phyloP scores from a whole-genome alignment of 92 coral and sea anemone species.

The Pocillopora grandis region DNA sequence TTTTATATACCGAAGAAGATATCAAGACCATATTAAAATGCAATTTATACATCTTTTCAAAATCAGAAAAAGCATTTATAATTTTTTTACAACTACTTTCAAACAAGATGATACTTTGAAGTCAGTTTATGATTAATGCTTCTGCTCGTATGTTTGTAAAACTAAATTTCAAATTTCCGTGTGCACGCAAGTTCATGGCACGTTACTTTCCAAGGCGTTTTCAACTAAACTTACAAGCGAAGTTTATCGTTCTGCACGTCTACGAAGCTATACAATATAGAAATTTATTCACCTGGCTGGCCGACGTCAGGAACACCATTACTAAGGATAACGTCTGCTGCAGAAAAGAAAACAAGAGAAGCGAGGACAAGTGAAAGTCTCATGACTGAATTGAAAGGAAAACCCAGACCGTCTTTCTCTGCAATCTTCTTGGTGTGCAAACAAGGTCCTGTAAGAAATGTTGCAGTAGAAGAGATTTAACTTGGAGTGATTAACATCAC shows the following conservation, averaged over 20 bases:
- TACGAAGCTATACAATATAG: background rate
- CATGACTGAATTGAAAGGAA: conserved; percentile 6
- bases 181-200: background rate
- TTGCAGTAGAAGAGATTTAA: conserved; percentile 9
- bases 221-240: background rate
- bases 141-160: background rate
- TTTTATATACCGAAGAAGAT: background rate
- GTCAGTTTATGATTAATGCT: no score
- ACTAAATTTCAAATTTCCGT: background rate
- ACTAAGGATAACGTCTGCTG: conserved; percentile 13
- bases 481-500: conserved; percentile 19
- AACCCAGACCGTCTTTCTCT: background rate
- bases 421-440: conserved; percentile 5
- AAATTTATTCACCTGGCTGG: conserved; percentile 26
- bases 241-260: background rate
- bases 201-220: background rate
- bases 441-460: background rate
- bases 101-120: no score
- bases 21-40: background rate
- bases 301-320: conserved; percentile 18
- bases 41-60: background rate
- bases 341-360: conserved; percentile 1
- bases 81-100: no score
- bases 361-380: background rate
- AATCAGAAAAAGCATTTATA: no score